phyloP scores from a whole-genome alignment of 2,888 invertebrate genomes.

The Herminia tarsipennalis region DNA sequence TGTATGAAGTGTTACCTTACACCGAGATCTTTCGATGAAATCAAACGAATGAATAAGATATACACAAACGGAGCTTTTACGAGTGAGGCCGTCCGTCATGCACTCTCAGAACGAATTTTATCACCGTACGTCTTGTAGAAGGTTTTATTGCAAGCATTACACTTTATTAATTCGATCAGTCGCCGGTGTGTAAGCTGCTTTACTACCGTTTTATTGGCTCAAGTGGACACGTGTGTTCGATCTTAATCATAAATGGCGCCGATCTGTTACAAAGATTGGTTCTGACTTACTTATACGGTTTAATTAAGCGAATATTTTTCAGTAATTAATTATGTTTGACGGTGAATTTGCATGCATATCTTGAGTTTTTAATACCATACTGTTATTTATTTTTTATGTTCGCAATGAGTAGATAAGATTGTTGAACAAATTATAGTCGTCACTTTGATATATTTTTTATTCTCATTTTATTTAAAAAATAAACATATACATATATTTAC shows the following conservation, averaged over 20 bases:
- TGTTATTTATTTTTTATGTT: too few species aligned
- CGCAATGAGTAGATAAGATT: too few species aligned
- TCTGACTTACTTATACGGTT: constrained; percentile 3
- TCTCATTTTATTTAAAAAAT: too few species aligned
- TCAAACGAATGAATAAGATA: constrained; percentile 33
- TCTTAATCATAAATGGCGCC: constrained; percentile 50
- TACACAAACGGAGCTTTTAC: constrained; percentile 25
- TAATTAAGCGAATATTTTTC: constrained; percentile 2
- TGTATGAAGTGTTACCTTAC: constrained; percentile 42
- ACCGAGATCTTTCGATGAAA: constrained; percentile 35
- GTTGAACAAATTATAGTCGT: too few species aligned
- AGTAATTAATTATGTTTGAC: constrained; percentile 8
- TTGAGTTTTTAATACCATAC: neutral
- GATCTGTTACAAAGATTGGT: constrained; percentile 26
- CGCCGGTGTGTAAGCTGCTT: constrained; percentile 40
- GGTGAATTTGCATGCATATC: neutral
- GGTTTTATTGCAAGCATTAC: constrained; percentile 39
- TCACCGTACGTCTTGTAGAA: constrained; percentile 34
- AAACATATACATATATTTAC: too few species aligned
- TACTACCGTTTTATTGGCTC: constrained; percentile 51
- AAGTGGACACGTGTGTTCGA: constrained; percentile 48
- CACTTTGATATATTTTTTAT: too few species aligned
- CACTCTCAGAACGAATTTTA: constrained; percentile 21
- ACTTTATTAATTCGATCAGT: constrained; percentile 47
- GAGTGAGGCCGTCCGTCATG: constrained; percentile 2